A percentile compares a stretch with the other conserved stretches of the same genome.
Conservation (phyloP, 2,888 invertebrate species). For the Chrysomela aeneicollis region DNA sequence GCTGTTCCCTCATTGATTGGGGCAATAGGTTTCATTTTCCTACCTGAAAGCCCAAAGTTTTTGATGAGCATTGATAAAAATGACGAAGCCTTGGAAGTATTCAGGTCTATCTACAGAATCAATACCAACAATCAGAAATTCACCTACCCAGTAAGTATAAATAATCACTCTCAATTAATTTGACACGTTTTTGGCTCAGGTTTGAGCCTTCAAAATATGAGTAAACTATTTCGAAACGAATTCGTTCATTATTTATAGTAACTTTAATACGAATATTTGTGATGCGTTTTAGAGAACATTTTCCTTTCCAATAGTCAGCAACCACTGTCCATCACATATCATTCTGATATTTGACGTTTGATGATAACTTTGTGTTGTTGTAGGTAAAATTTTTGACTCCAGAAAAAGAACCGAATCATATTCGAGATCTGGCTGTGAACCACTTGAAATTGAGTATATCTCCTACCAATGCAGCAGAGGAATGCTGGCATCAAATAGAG, state of each 20-base stretch:
- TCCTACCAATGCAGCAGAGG: not conserved
- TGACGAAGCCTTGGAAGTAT: constrained; percentile 70
- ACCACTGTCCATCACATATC: not conserved
- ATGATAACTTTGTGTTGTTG: not conserved
- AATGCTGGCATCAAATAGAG: constrained; percentile 55
- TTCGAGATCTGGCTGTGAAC: not conserved
- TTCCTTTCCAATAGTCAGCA: too few relatives aligned
- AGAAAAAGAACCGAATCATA: not conserved
- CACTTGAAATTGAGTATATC: not conserved
- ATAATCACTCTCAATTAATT: too few relatives aligned
- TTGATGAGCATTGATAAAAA: constrained; percentile 73
- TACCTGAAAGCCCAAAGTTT: constrained; percentile 82
- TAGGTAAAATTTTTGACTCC: constrained; percentile 49
- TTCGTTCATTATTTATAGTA: too few relatives aligned
- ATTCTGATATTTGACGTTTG: not conserved
- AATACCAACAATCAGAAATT: constrained; percentile 70
- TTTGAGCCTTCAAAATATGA: too few relatives aligned
- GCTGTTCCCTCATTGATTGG: constrained; percentile 72
- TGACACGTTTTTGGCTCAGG: too few relatives aligned
- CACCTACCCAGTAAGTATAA: constrained; percentile 69
- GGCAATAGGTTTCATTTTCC: constrained; percentile 57
- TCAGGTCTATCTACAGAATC: constrained; percentile 69
- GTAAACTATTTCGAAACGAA: too few relatives aligned
- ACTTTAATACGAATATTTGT: too few relatives aligned
- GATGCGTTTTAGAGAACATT: too few relatives aligned